Percentiles rank a stretch among this genome's conserved stretches.
Evolutionary conservation across 2,888 invertebrate genomes (phyloP).

Genomic region (Isoperla grammatica): DNA sequence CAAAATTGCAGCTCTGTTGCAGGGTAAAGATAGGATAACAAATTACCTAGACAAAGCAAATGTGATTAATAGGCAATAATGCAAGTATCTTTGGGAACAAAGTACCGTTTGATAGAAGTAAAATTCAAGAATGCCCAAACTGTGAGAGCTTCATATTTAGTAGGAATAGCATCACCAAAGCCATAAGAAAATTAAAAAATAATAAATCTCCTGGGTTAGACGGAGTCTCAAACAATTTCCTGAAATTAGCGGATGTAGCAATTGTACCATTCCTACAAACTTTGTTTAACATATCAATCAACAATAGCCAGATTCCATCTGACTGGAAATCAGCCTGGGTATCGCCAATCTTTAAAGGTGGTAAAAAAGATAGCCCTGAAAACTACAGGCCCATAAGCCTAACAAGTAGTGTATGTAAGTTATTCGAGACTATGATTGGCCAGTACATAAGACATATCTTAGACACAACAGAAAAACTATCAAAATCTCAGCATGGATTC

Average conservation of each 20-base stretch:
- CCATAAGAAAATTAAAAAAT: slow-evolving; percentile 39
- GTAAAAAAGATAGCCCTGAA: background rate
- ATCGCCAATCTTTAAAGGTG: slow-evolving; percentile 5
- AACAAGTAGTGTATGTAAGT: background rate
- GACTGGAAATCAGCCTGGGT: slow-evolving; percentile 7
- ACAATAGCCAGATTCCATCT: background rate
- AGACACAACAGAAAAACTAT: background rate
- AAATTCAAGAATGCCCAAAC: slow-evolving; percentile 43
- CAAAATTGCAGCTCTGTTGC: background rate
- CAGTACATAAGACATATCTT: background rate
- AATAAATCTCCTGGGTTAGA: background rate
- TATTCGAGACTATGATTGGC: background rate
- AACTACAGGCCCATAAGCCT: slow-evolving; percentile 16
- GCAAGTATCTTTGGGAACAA: slow-evolving; percentile 17
- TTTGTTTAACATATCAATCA: background rate
- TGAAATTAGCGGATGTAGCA: background rate
- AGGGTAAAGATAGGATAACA: background rate
- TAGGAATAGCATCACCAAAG: slow-evolving; percentile 34
- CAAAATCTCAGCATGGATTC: background rate
- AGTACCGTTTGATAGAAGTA: slow-evolving; percentile 39
- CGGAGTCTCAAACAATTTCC: background rate
- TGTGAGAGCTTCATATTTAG: slow-evolving; percentile 39
- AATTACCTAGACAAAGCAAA: background rate
- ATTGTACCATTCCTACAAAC: background rate
- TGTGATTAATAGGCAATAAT: background rate